Percentiles rank a stretch among this genome's conserved stretches.
Conservation (phyloP, 2,113 vertebrate genomes). For the Burhinus oedicnemus region DNA sequence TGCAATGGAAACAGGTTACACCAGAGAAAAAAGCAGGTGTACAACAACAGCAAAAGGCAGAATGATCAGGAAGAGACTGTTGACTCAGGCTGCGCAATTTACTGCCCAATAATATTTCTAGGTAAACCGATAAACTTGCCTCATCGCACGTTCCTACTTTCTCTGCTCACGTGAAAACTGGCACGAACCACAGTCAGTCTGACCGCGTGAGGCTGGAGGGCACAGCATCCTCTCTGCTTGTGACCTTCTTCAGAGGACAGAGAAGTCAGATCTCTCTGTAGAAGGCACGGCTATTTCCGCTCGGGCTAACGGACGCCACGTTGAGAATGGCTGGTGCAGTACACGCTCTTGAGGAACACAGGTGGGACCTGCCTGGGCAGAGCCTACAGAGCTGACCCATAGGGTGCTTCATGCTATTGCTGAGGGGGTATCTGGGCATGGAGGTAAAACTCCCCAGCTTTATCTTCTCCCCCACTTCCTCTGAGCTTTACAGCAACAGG, state of each 20-base stretch:
- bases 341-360: accelerated
- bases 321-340: not conserved
- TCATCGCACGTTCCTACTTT: not conserved
- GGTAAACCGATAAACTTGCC: not conserved
- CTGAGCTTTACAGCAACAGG: not conserved
- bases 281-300: not conserved
- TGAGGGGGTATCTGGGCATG: not conserved
- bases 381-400: not conserved
- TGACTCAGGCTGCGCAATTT: not conserved
- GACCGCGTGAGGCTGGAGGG: accelerated
- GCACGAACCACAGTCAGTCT: not conserved
- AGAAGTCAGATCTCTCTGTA: not conserved
- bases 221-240: not conserved
- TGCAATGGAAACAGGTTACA: not conserved
- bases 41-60: not conserved
- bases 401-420: not conserved
- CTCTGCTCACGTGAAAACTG: not conserved
- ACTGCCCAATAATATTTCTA: not conserved
- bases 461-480: not conserved
- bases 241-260: not conserved
- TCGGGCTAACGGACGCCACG: not conserved
- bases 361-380: not conserved
- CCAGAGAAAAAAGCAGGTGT: not conserved
- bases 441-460: not conserved
- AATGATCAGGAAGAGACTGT: not conserved